Conservation (phyloP, 1,140 invertebrate species). For the Drosophila dunni region DNA sequence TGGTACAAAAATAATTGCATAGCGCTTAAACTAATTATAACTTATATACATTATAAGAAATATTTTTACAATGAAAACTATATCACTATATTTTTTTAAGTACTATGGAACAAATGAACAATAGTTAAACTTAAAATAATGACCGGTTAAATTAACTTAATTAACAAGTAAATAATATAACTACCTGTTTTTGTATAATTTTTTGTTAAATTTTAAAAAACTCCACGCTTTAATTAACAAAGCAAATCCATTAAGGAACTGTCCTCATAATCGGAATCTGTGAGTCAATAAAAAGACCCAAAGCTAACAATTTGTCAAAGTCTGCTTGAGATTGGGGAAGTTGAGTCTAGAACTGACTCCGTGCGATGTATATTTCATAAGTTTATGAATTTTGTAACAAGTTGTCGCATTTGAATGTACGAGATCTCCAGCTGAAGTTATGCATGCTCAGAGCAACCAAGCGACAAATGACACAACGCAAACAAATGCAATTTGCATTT, state of each 20-base stretch:
- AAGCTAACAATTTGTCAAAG: neutral
- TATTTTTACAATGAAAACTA: too few species aligned
- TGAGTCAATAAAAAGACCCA: neutral
- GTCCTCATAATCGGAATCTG: neutral
- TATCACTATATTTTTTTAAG: neutral
- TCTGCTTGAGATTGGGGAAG: too few species aligned
- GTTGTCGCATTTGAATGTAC: conserved; percentile 51
- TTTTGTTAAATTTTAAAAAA: too few species aligned
- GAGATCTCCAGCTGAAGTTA: neutral
- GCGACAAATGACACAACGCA: conserved; percentile 52
- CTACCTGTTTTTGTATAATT: too few species aligned
- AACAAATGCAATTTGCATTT: conserved; percentile 64
- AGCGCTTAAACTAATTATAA: too few species aligned
- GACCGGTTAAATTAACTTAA: too few species aligned
- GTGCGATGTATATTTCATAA: conserved; percentile 54
- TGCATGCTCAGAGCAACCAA: conserved; percentile 29
- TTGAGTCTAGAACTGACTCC: neutral
- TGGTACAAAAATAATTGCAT: too few species aligned
- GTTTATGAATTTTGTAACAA: conserved; percentile 59
- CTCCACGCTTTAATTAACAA: too few species aligned
- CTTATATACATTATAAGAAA: too few species aligned
- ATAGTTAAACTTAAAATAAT: neutral
- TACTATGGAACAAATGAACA: neutral
- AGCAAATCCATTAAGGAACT: neutral
- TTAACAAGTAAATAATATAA: too few species aligned